phyloP scores from a whole-genome alignment of 2,797 vertebrate genomes.

The Lacerta viridis region DNA sequence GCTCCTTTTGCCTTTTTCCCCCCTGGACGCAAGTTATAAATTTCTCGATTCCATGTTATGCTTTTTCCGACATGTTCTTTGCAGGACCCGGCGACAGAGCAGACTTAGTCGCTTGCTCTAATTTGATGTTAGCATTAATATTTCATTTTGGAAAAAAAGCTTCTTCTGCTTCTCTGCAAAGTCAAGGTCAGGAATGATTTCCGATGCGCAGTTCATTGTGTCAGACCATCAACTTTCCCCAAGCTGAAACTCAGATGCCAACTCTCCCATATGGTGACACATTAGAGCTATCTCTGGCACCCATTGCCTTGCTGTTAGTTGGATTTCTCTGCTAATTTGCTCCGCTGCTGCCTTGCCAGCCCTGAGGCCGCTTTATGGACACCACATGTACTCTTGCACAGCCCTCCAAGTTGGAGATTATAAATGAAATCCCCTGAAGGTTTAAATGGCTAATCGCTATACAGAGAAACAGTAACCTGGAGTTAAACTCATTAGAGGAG shows the following conservation, averaged over 20 bases:
- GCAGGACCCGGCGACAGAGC: constrained; percentile 9
- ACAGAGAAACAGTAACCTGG: fast-evolving
- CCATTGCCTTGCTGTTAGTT: neutral
- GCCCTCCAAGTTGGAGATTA: constrained; percentile 31
- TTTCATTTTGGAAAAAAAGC: constrained; percentile 41
- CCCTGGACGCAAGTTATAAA: neutral
- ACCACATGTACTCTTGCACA: constrained; percentile 15
- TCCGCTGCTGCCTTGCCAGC: neutral
- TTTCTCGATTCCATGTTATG: neutral
- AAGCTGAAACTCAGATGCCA: neutral
- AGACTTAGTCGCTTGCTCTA: constrained; percentile 57
- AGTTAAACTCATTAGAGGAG: constrained; percentile 7
- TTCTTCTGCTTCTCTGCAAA: neutral
- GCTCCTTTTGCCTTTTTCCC: neutral
- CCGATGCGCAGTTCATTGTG: neutral
- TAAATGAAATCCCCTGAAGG: neutral
- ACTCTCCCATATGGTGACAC: constrained; percentile 8
- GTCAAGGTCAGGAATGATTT: constrained; percentile 26
- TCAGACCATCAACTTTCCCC: neutral
- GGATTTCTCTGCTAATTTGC: neutral
- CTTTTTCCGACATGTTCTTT: constrained; percentile 37
- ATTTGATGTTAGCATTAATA: constrained; percentile 46
- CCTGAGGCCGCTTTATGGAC: neutral
- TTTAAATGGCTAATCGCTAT: neutral
- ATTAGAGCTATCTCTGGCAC: neutral